phyloP scores from a whole-genome alignment of 2,888 invertebrate species.

The Dyspetes luteomarginatus region DNA sequence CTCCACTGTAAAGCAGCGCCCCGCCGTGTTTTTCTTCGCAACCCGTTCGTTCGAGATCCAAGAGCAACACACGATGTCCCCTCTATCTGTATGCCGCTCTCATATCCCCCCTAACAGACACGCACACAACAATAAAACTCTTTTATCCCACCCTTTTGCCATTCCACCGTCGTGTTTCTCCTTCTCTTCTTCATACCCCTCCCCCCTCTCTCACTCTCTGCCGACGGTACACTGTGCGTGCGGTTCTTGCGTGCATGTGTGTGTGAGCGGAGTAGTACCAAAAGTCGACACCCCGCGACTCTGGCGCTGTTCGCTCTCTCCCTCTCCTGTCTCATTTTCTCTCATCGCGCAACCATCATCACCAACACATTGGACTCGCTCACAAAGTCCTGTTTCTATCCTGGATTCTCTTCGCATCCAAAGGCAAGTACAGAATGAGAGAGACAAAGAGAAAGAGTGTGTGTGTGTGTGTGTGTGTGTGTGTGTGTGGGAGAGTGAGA shows the following conservation, averaged over 20 bases:
- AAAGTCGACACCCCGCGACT: constrained; percentile 52
- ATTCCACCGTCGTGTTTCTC: constrained; percentile 49
- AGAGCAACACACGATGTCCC: constrained; percentile 52
- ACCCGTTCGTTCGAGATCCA: constrained; percentile 61
- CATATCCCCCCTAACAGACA: constrained; percentile 4
- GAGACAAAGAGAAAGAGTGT: constrained; percentile 40
- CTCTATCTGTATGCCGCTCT: constrained; percentile 14
- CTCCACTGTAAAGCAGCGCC: constrained; percentile 83
- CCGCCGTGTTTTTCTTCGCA: constrained; percentile 52
- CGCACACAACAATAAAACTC: constrained; percentile 17
- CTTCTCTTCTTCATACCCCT: constrained; percentile 18
- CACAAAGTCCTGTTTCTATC: constrained; percentile 49
- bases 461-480: too few relatives aligned
- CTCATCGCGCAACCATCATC: constrained; percentile 25
- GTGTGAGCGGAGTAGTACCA: constrained; percentile 24
- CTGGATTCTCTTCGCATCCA: constrained; percentile 52
- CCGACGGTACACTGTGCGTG: background rate
- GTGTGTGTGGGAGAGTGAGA: too few relatives aligned
- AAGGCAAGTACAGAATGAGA: constrained; percentile 28
- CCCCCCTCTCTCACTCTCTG: constrained; percentile 12
- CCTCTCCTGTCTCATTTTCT: background rate
- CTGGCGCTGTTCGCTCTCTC: constrained; percentile 31
- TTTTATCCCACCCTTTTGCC: constrained; percentile 42
- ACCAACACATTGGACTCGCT: constrained; percentile 27
- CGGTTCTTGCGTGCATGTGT: background rate